Evolutionary conservation across 2,113 vertebrate genomes (phyloP).

Genomic region (Terrapene triunguis): DNA sequence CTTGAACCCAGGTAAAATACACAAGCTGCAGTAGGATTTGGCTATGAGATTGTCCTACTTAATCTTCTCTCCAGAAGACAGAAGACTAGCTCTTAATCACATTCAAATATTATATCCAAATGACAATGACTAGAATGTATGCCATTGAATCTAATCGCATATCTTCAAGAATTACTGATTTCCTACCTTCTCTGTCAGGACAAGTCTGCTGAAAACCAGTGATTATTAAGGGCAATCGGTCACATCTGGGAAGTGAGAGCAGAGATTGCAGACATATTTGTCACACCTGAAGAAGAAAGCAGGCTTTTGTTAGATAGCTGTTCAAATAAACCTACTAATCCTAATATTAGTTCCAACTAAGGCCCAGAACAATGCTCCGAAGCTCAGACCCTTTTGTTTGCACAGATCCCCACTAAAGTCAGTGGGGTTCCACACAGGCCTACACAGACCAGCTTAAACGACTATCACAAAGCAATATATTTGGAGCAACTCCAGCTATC

Average conservation of each 20-base stretch:
- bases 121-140: not conserved
- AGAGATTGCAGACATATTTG: not conserved
- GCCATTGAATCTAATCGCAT: not conserved
- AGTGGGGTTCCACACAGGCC: not conserved
- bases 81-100: not conserved
- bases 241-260: constrained; percentile 1
- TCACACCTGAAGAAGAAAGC: not conserved
- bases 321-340: not conserved
- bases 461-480: not conserved
- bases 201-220: not conserved
- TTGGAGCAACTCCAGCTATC: not conserved
- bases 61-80: not conserved
- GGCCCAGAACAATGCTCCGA: not conserved
- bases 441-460: not conserved
- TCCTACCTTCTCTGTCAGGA: not conserved
- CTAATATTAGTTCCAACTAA: not conserved
- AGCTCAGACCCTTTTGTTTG: not conserved
- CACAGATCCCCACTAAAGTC: not conserved
- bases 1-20: not conserved
- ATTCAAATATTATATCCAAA: not conserved
- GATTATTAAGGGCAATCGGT: not conserved
- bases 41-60: not conserved
- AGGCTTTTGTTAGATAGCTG: not conserved
- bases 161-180: not conserved
- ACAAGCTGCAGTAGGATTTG: not conserved